Base-by-base conservation (phyloP, 1,140 invertebrate species). In the Hypothenemus hampei region DNA sequence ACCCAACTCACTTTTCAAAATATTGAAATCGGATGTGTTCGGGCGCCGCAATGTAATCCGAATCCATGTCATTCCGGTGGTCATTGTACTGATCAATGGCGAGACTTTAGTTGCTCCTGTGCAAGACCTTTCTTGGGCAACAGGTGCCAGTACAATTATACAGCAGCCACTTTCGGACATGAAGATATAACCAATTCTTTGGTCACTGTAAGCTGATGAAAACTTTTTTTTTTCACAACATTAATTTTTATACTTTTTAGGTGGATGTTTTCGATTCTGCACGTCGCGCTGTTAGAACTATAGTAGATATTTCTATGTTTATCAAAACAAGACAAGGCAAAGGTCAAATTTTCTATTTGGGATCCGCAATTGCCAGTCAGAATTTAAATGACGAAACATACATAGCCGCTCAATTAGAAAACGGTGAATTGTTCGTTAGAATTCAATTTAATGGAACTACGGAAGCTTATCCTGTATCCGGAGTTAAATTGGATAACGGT, bases 281-380 rank as follows among this genome's bases (percentile, higher is more conserved):
- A 1, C 78, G 83, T 19, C 72, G 81, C 21, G 80, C 82, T 1
- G 84, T 93, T 26, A 77, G 84, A 47, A 83, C 80, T 21, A 84
- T 89, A 36, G 81, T 94, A 20, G 89, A 95, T 67, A 86, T 97
- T 31, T 93, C 91, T 2, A 92, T 97, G 84, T 93, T 97, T 69
- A 83, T 96, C 36, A 77, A 89, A 22, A 97, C 93, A 0, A 76
- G 91, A 33, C 83, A 94, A 69, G 75, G 81, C 3, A 77, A 80
- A 3, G 92, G 93, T 1, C 83, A 91, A 57, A 86, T 97, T 39
- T 92, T 96, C 69, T 93, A 93, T 72, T 70, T 97, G 19, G 93
- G 93, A 11, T 85, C 86, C 8, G 77, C 81, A 62, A 76, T 81
- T 2, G 75, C 64, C 47, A 54, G 65, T 1, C 69, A 62, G 10